Percentiles rank a stretch among this genome's conserved stretches.
Conservation (phyloP, 1,140 invertebrate species). For the Bombus consobrinus region DNA sequence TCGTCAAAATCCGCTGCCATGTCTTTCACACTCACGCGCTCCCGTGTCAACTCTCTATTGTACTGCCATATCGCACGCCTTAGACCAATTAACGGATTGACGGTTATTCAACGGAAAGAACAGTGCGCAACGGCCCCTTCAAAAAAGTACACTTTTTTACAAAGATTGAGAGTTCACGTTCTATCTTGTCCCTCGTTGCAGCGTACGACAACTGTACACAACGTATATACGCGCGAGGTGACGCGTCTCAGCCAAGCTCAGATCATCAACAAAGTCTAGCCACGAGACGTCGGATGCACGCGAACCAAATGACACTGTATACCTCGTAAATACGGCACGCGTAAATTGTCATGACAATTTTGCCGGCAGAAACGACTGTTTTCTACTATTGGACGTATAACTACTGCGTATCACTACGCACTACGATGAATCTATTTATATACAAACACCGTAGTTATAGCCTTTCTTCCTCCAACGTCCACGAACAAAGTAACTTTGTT, state of each 20-base stretch:
- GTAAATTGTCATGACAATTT: slow-evolving; percentile 52
- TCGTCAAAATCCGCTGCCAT: slow-evolving; percentile 81
- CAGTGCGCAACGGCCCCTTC: neutral
- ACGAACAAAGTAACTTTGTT: slow-evolving; percentile 51
- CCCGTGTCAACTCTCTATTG: slow-evolving; percentile 34
- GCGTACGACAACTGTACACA: neutral
- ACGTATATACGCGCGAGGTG: neutral
- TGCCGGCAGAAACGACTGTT: neutral
- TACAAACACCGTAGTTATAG: slow-evolving; percentile 23
- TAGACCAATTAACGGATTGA: neutral
- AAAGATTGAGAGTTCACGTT: neutral
- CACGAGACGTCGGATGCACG: neutral
- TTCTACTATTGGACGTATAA: neutral
- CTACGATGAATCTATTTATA: slow-evolving; percentile 63
- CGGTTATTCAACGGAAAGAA: neutral
- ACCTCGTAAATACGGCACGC: slow-evolving; percentile 28
- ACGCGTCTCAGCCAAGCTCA: slow-evolving; percentile 3
- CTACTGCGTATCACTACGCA: slow-evolving; percentile 37
- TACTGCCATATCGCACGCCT: slow-evolving; percentile 44
- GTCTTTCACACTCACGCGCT: slow-evolving; percentile 54
- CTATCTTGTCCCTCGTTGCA: neutral
- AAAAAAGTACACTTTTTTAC: neutral
- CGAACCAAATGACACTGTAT: slow-evolving; percentile 22
- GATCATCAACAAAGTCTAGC: slow-evolving; percentile 21
- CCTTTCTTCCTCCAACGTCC: slow-evolving; percentile 28